Percentiles rank a stretch among this genome's conserved stretches.
Conservation (phyloP, 23 tunicate genomes). For the Oikopleura vanhoeffeni region DNA sequence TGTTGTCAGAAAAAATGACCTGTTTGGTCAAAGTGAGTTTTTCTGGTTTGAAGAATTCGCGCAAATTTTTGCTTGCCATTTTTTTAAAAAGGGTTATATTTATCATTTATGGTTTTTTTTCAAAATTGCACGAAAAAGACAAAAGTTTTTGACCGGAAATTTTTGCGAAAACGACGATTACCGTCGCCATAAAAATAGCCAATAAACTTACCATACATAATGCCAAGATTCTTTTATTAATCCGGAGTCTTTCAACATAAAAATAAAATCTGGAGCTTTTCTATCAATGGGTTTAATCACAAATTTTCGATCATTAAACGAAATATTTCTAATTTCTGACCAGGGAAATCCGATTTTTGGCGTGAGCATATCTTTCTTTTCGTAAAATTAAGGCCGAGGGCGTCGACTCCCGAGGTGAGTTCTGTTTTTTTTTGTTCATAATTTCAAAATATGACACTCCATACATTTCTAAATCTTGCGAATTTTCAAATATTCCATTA, state of each 20-base stretch:
- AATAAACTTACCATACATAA: conserved; percentile 54
- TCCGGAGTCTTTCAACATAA: conserved; percentile 74
- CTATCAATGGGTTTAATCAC: conserved; percentile 92
- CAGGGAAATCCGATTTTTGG: conserved; percentile 97
- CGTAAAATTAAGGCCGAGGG: conserved; percentile 66
- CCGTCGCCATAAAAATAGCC: too few species aligned
- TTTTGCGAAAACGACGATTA: too few species aligned
- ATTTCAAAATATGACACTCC: conserved; percentile 92
- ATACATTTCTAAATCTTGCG: conserved; percentile 96
- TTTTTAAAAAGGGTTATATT: too few species aligned
- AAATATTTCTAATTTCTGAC: conserved; percentile 86
- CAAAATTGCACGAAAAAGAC: too few species aligned
- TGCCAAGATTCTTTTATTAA: conserved; percentile 89
- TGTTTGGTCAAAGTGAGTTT: too few species aligned
- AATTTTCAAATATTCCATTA: conserved; percentile 81
- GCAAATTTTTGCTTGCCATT: too few species aligned
- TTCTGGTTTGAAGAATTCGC: too few species aligned
- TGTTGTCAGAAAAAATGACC: too few species aligned
- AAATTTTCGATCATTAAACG: conserved; percentile 83
- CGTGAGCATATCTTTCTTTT: conserved; percentile 58
- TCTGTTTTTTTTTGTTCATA: conserved; percentile 70
- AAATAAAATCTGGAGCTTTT: conserved; percentile 90
- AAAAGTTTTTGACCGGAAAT: too few species aligned
- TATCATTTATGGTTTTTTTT: too few species aligned
- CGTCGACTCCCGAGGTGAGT: conserved; percentile 67